Percentiles rank a stretch among this genome's conserved stretches.
These are phyloP conservation scores for Catharus minimus DNA, from an alignment of 2,113 vertebrate species.

Conservation along the genomic window DNA sequence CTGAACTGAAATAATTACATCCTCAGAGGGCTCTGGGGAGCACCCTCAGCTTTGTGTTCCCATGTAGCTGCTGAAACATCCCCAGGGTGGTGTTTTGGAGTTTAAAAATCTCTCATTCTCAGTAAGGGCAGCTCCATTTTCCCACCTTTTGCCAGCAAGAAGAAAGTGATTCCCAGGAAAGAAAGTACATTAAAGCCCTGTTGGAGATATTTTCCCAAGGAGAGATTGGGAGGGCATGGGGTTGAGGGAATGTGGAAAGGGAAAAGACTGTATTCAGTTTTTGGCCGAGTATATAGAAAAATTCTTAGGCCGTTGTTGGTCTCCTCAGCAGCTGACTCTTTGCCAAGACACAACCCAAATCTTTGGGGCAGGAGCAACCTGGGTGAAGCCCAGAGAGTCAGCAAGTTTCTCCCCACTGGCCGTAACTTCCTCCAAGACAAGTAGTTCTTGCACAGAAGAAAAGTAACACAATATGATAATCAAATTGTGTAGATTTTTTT, in stretches of 20 bases:
- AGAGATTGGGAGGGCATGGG: neutral
- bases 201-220: neutral
- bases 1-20: neutral
- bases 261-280: neutral
- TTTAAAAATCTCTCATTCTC: neutral
- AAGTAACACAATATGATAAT: neutral
- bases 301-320: neutral
- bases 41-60: neutral
- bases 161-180: neutral
- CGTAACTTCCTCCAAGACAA: neutral
- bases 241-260: neutral
- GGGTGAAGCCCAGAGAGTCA: neutral
- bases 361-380: neutral
- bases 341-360: neutral
- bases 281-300: neutral
- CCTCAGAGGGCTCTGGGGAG: neutral
- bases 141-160: neutral
- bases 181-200: neutral
- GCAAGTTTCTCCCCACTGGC: neutral
- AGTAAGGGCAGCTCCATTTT: neutral
- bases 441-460: neutral
- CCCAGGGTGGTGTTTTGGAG: neutral
- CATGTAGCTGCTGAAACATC: neutral
- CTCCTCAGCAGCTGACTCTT: neutral
- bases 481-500: rapidly evolving